Evolutionary conservation across 2,888 invertebrate species (phyloP), one percentile per base, ranked within the genome.

Genomic region (Diloba caeruleocephala): DNA sequence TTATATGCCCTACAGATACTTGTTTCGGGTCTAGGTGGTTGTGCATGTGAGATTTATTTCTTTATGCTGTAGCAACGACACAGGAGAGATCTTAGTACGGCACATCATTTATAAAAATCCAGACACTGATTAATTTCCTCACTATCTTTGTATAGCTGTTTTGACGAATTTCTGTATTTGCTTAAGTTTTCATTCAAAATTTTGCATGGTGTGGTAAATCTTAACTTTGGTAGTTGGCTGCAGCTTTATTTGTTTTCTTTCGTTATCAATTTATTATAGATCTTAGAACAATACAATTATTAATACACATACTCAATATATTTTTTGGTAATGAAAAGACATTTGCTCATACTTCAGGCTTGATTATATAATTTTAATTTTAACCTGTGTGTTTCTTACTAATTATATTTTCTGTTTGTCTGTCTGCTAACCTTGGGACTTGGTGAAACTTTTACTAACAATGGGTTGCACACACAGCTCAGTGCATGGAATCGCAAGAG

Each of bases 401-500:
- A 50, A 51, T 10, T 25, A 12, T 32, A 3, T 44, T 39, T 19
- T 29, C 5, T 38, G 13, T 44, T 6, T 39, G 9, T 42, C 21
- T 17, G 34, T 50, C 56, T 34, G 49, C 7, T 48, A 5, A 21
- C 21, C 33, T 17, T 53, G 15, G 53, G 38, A 52, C n/a, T n/a
- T n/a, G n/a, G n/a, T n/a, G n/a, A n/a, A n/a, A 56, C 21, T 17
- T 57, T 37, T 42, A 81, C 85, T 89, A 88, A 90, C 85, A 82
- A 79, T 70, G 76, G 85, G 67, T 81, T 82, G 76, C 78, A 76
- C 71, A 74, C 67, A 79, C 95, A 97, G 97, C 96, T 90, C 94
- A 95, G 92, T 97, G 97, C 93, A 93, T 96, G 88, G 94, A 96
- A 88, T 95, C 96, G 65, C 95, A 96, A 90, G 95, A 95, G 61